Evolutionary conservation across 1,140 invertebrate species (phyloP), one percentile per base, ranked within the genome.

Genomic region (Holcopasites calliopsidis): DNA sequence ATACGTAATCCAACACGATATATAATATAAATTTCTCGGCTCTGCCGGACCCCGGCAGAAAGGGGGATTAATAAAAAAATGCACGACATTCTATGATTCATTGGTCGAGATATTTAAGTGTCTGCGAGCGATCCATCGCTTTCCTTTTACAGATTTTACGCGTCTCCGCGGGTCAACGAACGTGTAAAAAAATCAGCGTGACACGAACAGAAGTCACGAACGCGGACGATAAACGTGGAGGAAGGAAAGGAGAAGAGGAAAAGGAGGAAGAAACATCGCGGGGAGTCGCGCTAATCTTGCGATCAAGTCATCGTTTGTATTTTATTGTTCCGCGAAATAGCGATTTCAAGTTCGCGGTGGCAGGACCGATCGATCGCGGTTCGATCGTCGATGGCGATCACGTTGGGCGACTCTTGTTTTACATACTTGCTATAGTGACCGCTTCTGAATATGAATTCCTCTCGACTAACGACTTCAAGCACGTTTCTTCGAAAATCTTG

Each of bases 401-500:
- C 89, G 89, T 90, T 86, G 85, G 65, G 71, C 71, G 82, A 64
- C 80, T 83, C 85, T 88, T 90, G 87, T 90, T 90, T 47, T 90
- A 90, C 88, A 89, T 88, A 89, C 81, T 77, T 86, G 8, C 73
- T 77, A 50, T 58, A 47, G 76, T 83, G 77, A 84, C 85, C 73
- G 60, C 77, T 64, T 47, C 58, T 79, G 89, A 88, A 89, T 90
- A 81, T 81, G 76, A 89, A 90, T 87, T 88, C 23, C 68, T 68
- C n/a, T n/a, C 40, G 50, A 44, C 64, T 72, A 50, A 50, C 47
- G 76, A 52, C 69, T 66, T 71, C 50, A 52, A 66, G 55, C 78
- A 73, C 78, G 70, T 83, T 76, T n/a, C n/a, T 68, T 78, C 61
- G 70, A 81, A 84, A 83, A 70, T 76, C 66, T 52, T 44, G 31